Percentiles rank a stretch among this genome's conserved stretches.
These are phyloP conservation scores for Amblyopsis rosae DNA, from an alignment of 2,113 vertebrate species.

Conservation along the genomic window DNA sequence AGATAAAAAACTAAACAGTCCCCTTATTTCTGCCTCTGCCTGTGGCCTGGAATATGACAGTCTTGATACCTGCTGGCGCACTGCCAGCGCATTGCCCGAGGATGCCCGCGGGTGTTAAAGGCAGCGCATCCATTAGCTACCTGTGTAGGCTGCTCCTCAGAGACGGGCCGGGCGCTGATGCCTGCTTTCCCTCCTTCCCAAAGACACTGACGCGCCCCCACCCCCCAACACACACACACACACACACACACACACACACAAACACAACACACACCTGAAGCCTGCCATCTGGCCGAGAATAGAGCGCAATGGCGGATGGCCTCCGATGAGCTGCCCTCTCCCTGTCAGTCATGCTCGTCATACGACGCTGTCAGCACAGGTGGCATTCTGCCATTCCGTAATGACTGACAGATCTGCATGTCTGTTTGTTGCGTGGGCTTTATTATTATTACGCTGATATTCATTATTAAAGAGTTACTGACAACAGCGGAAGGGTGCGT, in stretches of 20 bases:
- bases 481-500: background rate
- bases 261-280: slow-evolving; percentile 40
- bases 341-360: slow-evolving; percentile 51
- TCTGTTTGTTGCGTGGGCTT: slow-evolving; percentile 27
- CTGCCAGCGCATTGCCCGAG: slow-evolving; percentile 65
- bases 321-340: slow-evolving; percentile 55
- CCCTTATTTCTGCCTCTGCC: slow-evolving; percentile 49
- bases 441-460: background rate
- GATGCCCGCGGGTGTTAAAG: slow-evolving; percentile 65
- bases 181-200: slow-evolving; percentile 44
- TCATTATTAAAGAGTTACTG: background rate
- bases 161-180: slow-evolving; percentile 48
- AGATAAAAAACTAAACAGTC: slow-evolving; percentile 35
- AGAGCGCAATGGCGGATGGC: slow-evolving; percentile 27
- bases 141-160: slow-evolving; percentile 57
- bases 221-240: background rate
- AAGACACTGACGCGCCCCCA: background rate
- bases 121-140: slow-evolving; percentile 67
- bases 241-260: slow-evolving; percentile 1
- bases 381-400: slow-evolving; percentile 53
- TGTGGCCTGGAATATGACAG: slow-evolving; percentile 64
- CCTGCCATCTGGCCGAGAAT: slow-evolving; percentile 61
- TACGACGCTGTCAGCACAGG: slow-evolving; percentile 56
- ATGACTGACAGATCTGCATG: slow-evolving; percentile 14
- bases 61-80: slow-evolving; percentile 60